Base-by-base conservation (phyloP, 2,888 invertebrate species). In the Pseudolycoriella hygida region DNA sequence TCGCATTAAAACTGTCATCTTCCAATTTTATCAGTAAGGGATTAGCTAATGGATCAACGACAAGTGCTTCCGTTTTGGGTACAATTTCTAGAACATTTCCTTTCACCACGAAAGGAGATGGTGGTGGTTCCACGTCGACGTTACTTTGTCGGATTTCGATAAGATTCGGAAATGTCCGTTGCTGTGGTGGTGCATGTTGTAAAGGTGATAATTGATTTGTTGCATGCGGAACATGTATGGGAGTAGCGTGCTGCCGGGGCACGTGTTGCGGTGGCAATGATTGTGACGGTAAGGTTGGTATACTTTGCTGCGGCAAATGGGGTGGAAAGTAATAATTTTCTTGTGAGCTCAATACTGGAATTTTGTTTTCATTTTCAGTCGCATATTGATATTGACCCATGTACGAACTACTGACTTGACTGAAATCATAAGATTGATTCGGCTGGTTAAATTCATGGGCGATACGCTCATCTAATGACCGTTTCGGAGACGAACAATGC, bases 41-140 rank as follows among this genome's bases (percentile, higher is more conserved):
- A 32, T 46, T 47, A 4, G 40, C 49, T 4, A 45, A 47, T 3
- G 39, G 14, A n/a, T 41, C 20, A 12, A 47, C 46, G 6, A 50
- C n/a, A 14, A 14, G 4, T 5, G 34, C n/a, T 34, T 34, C 42
- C 1, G 48, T 25, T 8, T 48, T 44, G 10, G 64, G 64, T 15
- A 64, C 61, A 17, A 64, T 64, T 50, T 64, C 64, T 14, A 64
- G 50, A 1, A 64, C 64, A 47, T 64, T 64, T 1, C 64, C 64
- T 37, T 64, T 64, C 45, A 62, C 65, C 2, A 64, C 65, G 67
- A 67, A 32, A 4, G 34, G 15, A 3, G 34, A 4, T 11, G 6
- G 30, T 10, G 8, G 12, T 5, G 3, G 6, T 5, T 14, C 15
- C 15, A 14, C 12, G 5, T 34, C 34, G 11, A 34, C 12, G 12